These are phyloP conservation scores for Cavia porcellus DNA, from an alignment of 2,113 vertebrate species.

Conservation along the genomic window DNA sequence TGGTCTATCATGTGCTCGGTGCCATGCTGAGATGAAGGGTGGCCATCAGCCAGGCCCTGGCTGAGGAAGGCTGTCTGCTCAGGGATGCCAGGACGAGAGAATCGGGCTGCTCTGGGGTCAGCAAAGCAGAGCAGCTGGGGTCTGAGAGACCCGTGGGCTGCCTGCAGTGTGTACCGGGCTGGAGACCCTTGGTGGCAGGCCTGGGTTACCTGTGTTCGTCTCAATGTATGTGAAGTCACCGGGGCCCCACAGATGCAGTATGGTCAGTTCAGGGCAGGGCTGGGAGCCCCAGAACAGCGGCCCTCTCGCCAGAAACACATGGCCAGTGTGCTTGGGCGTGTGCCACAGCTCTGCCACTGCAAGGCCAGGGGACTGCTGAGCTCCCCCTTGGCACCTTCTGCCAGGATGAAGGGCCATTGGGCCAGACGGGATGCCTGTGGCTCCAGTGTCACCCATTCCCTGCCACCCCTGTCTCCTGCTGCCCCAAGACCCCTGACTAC, in stretches of 20 bases:
- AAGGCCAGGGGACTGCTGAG: not conserved
- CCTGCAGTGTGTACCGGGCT: too few relatives aligned
- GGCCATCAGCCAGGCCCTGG: not conserved
- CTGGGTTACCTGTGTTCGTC: not conserved
- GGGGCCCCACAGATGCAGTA: not conserved
- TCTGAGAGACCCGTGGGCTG: too few relatives aligned
- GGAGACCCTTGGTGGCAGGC: too few relatives aligned
- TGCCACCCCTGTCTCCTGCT: accelerated
- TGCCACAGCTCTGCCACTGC: not conserved
- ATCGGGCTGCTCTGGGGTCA: not conserved
- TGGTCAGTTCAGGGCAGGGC: not conserved
- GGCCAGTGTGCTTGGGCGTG: not conserved
- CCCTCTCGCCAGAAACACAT: not conserved
- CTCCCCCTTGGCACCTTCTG: not conserved
- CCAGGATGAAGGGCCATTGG: not conserved
- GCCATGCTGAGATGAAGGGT: not conserved
- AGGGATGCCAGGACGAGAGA: not conserved
- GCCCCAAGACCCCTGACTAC: not conserved
- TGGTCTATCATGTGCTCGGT: not conserved
- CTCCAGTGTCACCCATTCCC: not conserved
- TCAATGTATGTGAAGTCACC: not conserved
- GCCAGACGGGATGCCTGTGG: not conserved
- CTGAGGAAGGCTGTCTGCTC: too few relatives aligned
- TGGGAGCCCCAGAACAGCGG: not conserved
- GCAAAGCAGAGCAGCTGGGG: too few relatives aligned